These are phyloP conservation scores for Exaiptasia diaphana DNA, from an alignment of 64 coral and sea anemone genomes.

Conservation along the genomic window DNA sequence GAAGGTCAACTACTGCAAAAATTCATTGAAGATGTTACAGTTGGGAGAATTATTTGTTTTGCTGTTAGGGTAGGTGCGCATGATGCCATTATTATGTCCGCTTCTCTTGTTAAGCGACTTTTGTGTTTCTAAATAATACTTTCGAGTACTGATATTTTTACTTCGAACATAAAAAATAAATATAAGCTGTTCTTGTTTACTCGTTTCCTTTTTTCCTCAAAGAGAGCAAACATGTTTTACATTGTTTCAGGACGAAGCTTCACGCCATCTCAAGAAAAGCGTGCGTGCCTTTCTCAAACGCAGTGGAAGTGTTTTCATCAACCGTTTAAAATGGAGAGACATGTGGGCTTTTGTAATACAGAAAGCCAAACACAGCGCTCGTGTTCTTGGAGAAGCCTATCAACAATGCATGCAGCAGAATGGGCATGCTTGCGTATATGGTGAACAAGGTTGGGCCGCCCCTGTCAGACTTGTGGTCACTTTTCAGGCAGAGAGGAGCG, in stretches of 20 bases:
- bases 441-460: too few relatives aligned
- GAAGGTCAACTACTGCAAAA: slow-evolving; percentile 50
- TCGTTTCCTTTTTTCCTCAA: too few relatives aligned
- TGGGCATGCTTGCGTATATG: too few relatives aligned
- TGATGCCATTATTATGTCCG: too few relatives aligned
- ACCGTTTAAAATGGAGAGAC: slow-evolving; percentile 64
- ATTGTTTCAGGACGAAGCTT: slow-evolving; percentile 92
- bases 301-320: slow-evolving; percentile 64
- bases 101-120: too few relatives aligned
- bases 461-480: slow-evolving; percentile 17
- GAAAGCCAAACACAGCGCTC: slow-evolving; percentile 3
- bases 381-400: slow-evolving; percentile 66
- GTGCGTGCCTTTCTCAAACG: slow-evolving; percentile 38
- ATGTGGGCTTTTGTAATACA: slow-evolving; percentile 84
- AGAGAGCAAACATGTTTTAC: too few relatives aligned
- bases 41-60: slow-evolving; percentile 80
- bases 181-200: too few relatives aligned
- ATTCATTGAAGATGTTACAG: slow-evolving; percentile 35
- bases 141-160: too few relatives aligned
- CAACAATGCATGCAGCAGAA: slow-evolving; percentile 22
- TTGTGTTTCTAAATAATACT: too few relatives aligned
- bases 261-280: background rate
- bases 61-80: slow-evolving; percentile 68
- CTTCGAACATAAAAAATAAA: too few relatives aligned
- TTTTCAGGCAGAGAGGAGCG: background rate